Conservation (phyloP, 2,113 vertebrate genomes). For the Candoia aspera region DNA sequence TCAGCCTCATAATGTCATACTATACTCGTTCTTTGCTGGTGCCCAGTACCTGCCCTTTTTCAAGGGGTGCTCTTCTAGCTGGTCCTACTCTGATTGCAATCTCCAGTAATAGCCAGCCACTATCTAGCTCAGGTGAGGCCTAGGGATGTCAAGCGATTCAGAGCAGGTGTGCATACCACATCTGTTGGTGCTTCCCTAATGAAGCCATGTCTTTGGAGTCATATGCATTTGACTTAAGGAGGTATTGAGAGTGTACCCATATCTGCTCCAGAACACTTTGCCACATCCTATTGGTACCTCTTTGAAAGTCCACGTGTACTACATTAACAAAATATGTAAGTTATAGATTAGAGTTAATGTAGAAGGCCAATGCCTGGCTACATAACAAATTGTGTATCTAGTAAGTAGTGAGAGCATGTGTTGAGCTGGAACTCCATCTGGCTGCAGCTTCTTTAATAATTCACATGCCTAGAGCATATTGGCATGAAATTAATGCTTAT, state of each 20-base stretch:
- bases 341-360: not conserved
- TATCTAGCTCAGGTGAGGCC: not conserved
- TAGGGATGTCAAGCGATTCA: not conserved
- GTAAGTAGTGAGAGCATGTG: not conserved
- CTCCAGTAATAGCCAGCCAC: not conserved
- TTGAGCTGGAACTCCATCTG: not conserved
- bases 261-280: not conserved
- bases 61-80: not conserved
- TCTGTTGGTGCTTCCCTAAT: not conserved
- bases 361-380: constrained; percentile 14
- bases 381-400: not conserved
- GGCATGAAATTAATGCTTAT: constrained; percentile 17
- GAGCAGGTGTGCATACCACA: not conserved
- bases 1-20: not conserved
- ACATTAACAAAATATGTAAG: not conserved
- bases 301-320: not conserved
- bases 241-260: not conserved
- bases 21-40: not conserved
- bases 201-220: not conserved
- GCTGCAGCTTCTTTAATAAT: constrained; percentile 17
- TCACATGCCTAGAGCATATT: not conserved
- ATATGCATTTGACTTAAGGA: not conserved
- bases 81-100: not conserved
- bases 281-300: not conserved
- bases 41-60: not conserved